Evolutionary conservation across 2,888 invertebrate species (phyloP).

Genomic region (Gari tellinella): DNA sequence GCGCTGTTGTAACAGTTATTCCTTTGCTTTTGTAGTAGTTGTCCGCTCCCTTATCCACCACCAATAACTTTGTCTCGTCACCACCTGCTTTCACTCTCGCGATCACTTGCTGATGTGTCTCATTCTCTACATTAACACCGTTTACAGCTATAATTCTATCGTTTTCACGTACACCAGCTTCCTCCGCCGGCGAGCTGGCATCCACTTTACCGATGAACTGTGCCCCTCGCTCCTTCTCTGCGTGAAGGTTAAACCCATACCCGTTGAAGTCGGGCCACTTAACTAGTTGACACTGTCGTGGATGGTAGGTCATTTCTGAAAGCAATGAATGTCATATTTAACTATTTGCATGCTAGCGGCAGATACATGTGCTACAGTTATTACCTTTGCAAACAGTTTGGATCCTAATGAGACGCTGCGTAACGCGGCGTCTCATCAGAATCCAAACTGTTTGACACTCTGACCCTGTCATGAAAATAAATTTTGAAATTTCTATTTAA

Average conservation of each 20-base stretch:
- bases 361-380: too few relatives aligned
- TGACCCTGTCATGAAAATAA: too few relatives aligned
- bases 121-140: constrained; percentile 94
- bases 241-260: constrained; percentile 99
- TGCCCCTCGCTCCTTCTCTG: constrained; percentile 96
- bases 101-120: constrained; percentile 96
- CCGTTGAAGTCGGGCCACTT: constrained; percentile 97
- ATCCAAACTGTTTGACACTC: too few relatives aligned
- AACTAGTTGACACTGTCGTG: constrained; percentile 91
- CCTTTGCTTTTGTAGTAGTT: constrained; percentile 88
- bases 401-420: too few relatives aligned
- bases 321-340: constrained; percentile 1
- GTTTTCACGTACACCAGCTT: constrained; percentile 90
- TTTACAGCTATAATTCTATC: constrained; percentile 93
- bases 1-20: constrained; percentile 68
- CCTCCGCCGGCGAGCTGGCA: constrained; percentile 85
- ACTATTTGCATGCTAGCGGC: too few relatives aligned
- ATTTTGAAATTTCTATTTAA: too few relatives aligned
- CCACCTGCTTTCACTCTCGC: constrained; percentile 93
- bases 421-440: too few relatives aligned
- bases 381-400: too few relatives aligned
- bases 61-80: constrained; percentile 94
- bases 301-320: constrained; percentile 64
- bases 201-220: constrained; percentile 99
- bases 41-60: constrained; percentile 91